Percentiles rank a stretch among this genome's conserved stretches.
Conservation (phyloP, 2,113 vertebrate genomes). For the Gila orcuttii region DNA sequence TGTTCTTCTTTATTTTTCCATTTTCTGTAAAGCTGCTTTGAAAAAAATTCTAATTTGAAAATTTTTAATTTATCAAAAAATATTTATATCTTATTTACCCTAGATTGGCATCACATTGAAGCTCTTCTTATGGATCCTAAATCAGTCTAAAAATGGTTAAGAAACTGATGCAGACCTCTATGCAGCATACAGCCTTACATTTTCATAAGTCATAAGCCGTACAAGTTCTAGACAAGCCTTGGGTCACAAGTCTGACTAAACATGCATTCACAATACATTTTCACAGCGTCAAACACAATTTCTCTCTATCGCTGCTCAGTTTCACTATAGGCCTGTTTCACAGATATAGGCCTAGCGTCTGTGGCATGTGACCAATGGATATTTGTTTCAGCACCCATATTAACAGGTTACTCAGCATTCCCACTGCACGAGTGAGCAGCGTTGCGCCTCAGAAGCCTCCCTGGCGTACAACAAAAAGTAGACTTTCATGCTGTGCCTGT, state of each 20-base stretch:
- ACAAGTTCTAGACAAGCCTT: neutral
- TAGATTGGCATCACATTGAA: neutral
- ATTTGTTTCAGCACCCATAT: neutral
- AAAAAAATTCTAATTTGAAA: neutral
- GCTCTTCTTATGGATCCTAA: neutral
- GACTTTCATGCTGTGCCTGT: neutral
- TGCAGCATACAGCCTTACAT: neutral
- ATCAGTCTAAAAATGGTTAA: neutral
- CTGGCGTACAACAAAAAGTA: neutral
- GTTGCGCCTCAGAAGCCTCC: neutral
- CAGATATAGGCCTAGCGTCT: neutral
- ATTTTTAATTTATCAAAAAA: neutral
- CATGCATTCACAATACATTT: neutral
- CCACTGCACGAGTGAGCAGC: neutral
- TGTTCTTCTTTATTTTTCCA: neutral
- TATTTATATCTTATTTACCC: neutral
- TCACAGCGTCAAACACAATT: neutral
- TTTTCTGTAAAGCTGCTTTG: neutral
- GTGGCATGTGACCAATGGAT: neutral
- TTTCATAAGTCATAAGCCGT: neutral
- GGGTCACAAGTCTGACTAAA: neutral
- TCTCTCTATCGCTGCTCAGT: neutral
- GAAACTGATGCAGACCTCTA: neutral
- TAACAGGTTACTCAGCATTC: constrained; percentile 12
- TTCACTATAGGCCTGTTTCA: constrained; percentile 6